These are phyloP conservation scores for Spinibarbus caldwelli DNA, from an alignment of 2,797 vertebrate genomes.

Conservation along the genomic window DNA sequence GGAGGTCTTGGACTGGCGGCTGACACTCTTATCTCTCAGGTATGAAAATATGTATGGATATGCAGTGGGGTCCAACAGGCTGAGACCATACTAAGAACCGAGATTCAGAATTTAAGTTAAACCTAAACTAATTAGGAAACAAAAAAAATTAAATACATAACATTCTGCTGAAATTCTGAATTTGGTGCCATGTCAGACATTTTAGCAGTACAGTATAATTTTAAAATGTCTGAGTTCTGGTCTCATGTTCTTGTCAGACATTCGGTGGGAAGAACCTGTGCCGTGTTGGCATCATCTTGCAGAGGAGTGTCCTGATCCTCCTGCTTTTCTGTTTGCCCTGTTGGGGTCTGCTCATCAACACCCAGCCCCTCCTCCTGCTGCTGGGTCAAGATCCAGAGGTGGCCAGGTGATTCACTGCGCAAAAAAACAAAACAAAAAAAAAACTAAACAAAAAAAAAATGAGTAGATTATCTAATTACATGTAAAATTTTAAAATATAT, in stretches of 20 bases:
- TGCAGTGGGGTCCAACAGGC: not conserved
- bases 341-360: slow-evolving; percentile 90
- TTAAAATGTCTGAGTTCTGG: slow-evolving; percentile 3
- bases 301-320: slow-evolving; percentile 83
- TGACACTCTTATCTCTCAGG: slow-evolving; percentile 90
- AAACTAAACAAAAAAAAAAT: too few species aligned
- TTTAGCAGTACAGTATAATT: not conserved
- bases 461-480: not conserved
- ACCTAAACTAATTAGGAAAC: not conserved
- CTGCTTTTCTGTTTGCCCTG: slow-evolving; percentile 92
- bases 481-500: not conserved
- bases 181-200: not conserved
- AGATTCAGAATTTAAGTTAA: too few species aligned
- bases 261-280: slow-evolving; percentile 87
- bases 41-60: slow-evolving; percentile 45
- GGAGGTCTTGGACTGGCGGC: slow-evolving; percentile 84
- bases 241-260: slow-evolving; percentile 75
- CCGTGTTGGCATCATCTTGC: slow-evolving; percentile 88
- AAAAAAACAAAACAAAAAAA: not conserved
- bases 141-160: not conserved
- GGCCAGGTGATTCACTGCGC: slow-evolving; percentile 80
- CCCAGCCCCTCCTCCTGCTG: slow-evolving; percentile 79
- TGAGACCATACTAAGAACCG: not conserved
- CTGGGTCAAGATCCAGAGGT: slow-evolving; percentile 83
- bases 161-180: not conserved